Conservation (phyloP, 2,113 vertebrate genomes). For the Gavialis gangeticus region DNA sequence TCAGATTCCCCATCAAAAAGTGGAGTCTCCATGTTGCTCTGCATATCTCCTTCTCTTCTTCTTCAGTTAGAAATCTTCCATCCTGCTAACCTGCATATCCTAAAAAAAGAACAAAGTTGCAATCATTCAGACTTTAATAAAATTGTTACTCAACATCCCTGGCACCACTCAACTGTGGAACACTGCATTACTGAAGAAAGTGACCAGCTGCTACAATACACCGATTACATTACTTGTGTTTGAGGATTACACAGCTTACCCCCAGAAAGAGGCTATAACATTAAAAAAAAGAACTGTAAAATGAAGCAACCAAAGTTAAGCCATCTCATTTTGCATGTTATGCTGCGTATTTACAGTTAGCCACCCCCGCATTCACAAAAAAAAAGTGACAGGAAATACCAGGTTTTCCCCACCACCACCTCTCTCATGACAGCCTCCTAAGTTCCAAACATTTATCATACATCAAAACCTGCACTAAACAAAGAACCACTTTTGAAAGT, state of each 20-base stretch:
- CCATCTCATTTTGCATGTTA: neutral
- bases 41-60: constrained; percentile 29
- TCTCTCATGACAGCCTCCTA: neutral
- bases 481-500: rapidly evolving
- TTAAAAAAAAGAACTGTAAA: neutral
- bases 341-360: neutral
- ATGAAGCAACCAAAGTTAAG: neutral
- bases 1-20: constrained; percentile 77
- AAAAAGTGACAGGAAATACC: neutral
- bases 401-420: neutral
- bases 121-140: no score
- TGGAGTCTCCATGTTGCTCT: constrained; percentile 76
- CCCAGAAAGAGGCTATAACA: neutral
- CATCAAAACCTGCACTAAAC: rapidly evolving
- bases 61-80: constrained; percentile 68
- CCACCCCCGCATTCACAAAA: neutral
- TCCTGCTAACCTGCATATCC: constrained; percentile 51
- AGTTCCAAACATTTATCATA: neutral
- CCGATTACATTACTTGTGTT: rapidly evolving
- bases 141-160: neutral
- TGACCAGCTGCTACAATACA: neutral
- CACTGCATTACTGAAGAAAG: rapidly evolving
- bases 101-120: neutral
- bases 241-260: neutral
- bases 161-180: neutral